A percentile compares a stretch with the other conserved stretches of the same genome.
Conservation (phyloP, 1,140 invertebrate genomes). For the Heterodera schachtii region DNA sequence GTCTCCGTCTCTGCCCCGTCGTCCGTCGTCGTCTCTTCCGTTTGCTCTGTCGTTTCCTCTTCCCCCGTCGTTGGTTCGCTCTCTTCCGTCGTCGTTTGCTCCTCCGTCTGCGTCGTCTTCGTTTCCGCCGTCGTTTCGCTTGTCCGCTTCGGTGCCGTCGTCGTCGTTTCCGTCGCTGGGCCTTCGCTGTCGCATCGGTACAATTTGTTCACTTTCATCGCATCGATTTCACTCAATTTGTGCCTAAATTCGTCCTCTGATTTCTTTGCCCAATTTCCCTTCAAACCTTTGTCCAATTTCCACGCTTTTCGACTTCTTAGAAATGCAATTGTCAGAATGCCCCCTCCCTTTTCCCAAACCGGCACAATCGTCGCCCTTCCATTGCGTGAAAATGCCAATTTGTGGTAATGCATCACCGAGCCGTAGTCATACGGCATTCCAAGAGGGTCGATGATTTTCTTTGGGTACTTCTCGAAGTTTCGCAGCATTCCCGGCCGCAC, state of each 20-base stretch:
- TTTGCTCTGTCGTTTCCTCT: neutral
- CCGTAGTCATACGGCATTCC: slow-evolving; percentile 65
- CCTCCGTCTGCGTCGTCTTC: slow-evolving; percentile 33
- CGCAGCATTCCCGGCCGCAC: slow-evolving; percentile 64
- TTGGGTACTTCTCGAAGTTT: slow-evolving; percentile 65
- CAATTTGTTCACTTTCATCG: slow-evolving; percentile 58
- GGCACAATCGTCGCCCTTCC: slow-evolving; percentile 63
- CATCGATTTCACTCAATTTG: slow-evolving; percentile 62
- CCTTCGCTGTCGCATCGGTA: slow-evolving; percentile 47
- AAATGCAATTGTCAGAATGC: neutral
- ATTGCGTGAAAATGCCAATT: slow-evolving; percentile 63
- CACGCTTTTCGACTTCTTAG: slow-evolving; percentile 47
- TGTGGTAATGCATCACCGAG: slow-evolving; percentile 62
- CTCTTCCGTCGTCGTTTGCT: slow-evolving; percentile 14
- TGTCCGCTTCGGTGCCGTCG: slow-evolving; percentile 9
- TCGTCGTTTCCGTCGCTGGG: slow-evolving; percentile 1
- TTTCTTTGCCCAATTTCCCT: neutral
- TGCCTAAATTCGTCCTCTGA: slow-evolving; percentile 41
- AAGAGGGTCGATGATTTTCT: slow-evolving; percentile 63
- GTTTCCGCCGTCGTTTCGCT: slow-evolving; percentile 32
- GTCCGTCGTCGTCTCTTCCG: neutral
- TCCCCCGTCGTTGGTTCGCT: slow-evolving; percentile 26
- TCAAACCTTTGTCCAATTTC: slow-evolving; percentile 63
- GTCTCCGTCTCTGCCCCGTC: neutral
- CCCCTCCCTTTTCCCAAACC: neutral